Conservation (phyloP, 92 coral and sea anemone genomes). For the Pocillopora meandrina region DNA sequence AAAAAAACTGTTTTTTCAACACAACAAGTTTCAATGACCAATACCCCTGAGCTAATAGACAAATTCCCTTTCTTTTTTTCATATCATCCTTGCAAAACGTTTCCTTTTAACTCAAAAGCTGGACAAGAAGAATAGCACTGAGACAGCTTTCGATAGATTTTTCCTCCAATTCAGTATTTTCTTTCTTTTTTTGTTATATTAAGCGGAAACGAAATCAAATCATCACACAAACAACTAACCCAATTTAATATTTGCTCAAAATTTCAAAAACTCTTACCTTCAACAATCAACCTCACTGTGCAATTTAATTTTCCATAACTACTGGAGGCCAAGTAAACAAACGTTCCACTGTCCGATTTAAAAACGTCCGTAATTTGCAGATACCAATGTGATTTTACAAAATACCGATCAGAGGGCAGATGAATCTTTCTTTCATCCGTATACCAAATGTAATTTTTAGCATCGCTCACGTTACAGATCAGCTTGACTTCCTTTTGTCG, state of each 20-base stretch:
- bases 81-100: too few species aligned
- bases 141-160: too few species aligned
- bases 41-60: too few species aligned
- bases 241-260: too few species aligned
- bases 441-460: constrained; percentile 46
- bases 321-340: constrained; percentile 51
- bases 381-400: constrained; percentile 26
- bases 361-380: constrained; percentile 50
- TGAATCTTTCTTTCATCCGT: constrained; percentile 33
- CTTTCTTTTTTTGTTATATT: too few species aligned
- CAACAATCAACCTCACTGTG: constrained; percentile 30
- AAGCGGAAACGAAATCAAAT: too few species aligned
- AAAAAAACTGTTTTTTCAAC: neutral
- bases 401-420: neutral
- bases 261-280: constrained; percentile 28
- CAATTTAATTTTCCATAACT: constrained; percentile 33
- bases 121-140: too few species aligned
- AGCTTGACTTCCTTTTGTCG: constrained; percentile 49
- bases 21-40: too few species aligned
- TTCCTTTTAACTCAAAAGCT: too few species aligned
- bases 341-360: constrained; percentile 56
- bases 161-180: too few species aligned
- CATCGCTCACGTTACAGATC: constrained; percentile 39
- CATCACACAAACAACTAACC: too few species aligned
- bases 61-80: too few species aligned